Conservation (phyloP, 2,888 invertebrate species). For the Lasioglossum oenotherae region DNA sequence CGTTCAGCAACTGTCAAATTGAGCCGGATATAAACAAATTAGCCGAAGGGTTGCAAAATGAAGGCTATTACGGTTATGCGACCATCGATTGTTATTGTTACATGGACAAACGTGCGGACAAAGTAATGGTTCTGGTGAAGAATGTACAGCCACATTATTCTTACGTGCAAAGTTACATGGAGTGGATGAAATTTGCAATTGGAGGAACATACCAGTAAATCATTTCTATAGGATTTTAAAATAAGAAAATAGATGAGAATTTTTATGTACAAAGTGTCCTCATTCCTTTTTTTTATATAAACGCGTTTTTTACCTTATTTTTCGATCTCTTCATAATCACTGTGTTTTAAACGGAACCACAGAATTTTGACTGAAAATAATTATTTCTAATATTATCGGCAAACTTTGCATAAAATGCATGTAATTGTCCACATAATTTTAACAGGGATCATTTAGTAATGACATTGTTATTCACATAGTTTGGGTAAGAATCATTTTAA, state of each 20-base stretch:
- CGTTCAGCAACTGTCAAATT: slow-evolving; percentile 55
- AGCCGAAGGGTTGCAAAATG: slow-evolving; percentile 53
- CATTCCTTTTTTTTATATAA: not conserved
- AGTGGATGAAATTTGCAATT: slow-evolving; percentile 71
- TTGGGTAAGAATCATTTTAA: slow-evolving; percentile 48
- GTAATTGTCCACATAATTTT: not conserved
- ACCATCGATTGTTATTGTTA: slow-evolving; percentile 67
- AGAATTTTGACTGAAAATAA: not conserved
- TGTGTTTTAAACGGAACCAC: not conserved
- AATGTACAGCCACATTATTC: slow-evolving; percentile 66
- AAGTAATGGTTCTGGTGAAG: slow-evolving; percentile 54
- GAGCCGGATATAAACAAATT: slow-evolving; percentile 57
- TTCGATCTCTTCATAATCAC: no score
- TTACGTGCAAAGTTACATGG: slow-evolving; percentile 67
- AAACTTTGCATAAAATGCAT: no score
- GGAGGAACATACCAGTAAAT: slow-evolving; percentile 64
- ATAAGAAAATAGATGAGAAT: not conserved
- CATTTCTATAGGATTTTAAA: not conserved
- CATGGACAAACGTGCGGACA: slow-evolving; percentile 46
- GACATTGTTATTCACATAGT: slow-evolving; percentile 28
- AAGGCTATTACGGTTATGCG: slow-evolving; percentile 71
- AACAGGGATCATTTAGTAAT: not conserved
- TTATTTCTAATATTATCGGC: no score
- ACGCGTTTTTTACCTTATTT: no score
- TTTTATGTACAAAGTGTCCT: not conserved